Base-by-base conservation (phyloP, 64 coral and sea anemone species). In the Dendronephthya gigantea region DNA sequence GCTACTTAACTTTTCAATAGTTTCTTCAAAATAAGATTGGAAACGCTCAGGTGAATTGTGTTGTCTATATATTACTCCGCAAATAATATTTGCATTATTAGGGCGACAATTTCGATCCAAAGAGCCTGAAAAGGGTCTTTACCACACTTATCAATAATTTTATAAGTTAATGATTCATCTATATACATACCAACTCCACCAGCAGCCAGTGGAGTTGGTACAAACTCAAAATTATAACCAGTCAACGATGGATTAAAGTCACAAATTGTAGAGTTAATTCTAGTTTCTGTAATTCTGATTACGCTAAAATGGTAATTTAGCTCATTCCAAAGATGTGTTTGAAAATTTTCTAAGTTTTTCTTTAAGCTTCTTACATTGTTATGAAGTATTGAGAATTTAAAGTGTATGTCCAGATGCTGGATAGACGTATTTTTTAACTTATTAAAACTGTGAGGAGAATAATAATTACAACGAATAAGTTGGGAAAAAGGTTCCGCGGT, bases 51-150 rank as follows among this genome's bases (percentile, higher is more conserved):
- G 51, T 27, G 84, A 85, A 37, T 85, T 85, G 22, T 85, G 33
- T 85, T 68, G 51, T 36, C 84, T 14, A 85, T 85, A 39, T 35
- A 85, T 48, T 45, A 45, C 41, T 6, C 41, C 41, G 41, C 41
- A 45, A 45, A 45, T 45, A 45, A 45, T 45, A 45, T 81, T 76
- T 48, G 38, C 28, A 38, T 52, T 43, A 27, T 69, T 88, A 7
- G 34, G 13, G 19, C n/a, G 74, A 88, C 40, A 40, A 88, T 33
- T 48, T 79, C 62, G 47, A 87, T 81, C 62, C 86, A 87, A 19
- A 75, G 68, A 43, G 86, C 62, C 69, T 88, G 79, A 83, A 83
- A n/a, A n/a, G n/a, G n/a, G n/a, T n/a, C n/a, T n/a, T n/a, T n/a
- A n/a, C n/a, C n/a, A n/a, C n/a, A n/a, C n/a, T 50, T 50, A 50